These are phyloP conservation scores for Sipunculus nudus DNA, from an alignment of 2,888 invertebrate genomes.

Conservation along the genomic window DNA sequence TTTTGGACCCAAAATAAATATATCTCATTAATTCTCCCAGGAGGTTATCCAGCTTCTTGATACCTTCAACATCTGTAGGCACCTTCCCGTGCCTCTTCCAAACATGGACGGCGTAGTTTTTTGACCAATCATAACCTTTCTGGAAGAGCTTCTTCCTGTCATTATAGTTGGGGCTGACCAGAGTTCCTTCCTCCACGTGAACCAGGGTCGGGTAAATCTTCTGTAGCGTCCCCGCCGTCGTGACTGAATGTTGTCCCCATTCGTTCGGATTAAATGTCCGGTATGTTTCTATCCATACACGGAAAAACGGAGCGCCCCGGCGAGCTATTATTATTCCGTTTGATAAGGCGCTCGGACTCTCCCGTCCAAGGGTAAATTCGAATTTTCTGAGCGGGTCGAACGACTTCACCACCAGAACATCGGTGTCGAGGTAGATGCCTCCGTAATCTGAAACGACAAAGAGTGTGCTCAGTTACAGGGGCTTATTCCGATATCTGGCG, in stretches of 20 bases:
- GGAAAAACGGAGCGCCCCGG: slow-evolving; percentile 21
- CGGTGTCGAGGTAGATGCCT: slow-evolving; percentile 38
- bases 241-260: slow-evolving; percentile 25
- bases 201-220: slow-evolving; percentile 17
- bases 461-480: too few species aligned
- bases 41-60: slow-evolving; percentile 12
- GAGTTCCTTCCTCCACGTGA: slow-evolving; percentile 25
- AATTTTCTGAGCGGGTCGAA: slow-evolving; percentile 25
- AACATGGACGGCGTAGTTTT: slow-evolving; percentile 52
- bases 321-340: slow-evolving; percentile 24
- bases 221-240: slow-evolving; percentile 6
- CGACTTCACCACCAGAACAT: slow-evolving; percentile 28
- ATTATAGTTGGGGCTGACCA: slow-evolving; percentile 22
- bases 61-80: slow-evolving; percentile 4
- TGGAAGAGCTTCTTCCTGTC: slow-evolving; percentile 13
- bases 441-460: slow-evolving; percentile 32
- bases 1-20: background rate
- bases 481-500: too few species aligned
- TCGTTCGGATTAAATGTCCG: slow-evolving; percentile 17
- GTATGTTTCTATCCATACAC: slow-evolving; percentile 25
- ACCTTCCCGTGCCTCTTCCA: slow-evolving; percentile 20
- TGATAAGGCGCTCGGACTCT: slow-evolving; percentile 20
- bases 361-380: slow-evolving; percentile 25
- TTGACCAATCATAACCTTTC: slow-evolving; percentile 26
- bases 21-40: slow-evolving; percentile 25